Evolutionary conservation across 2,888 invertebrate species (phyloP).

Genomic region (Resseliella maxima): DNA sequence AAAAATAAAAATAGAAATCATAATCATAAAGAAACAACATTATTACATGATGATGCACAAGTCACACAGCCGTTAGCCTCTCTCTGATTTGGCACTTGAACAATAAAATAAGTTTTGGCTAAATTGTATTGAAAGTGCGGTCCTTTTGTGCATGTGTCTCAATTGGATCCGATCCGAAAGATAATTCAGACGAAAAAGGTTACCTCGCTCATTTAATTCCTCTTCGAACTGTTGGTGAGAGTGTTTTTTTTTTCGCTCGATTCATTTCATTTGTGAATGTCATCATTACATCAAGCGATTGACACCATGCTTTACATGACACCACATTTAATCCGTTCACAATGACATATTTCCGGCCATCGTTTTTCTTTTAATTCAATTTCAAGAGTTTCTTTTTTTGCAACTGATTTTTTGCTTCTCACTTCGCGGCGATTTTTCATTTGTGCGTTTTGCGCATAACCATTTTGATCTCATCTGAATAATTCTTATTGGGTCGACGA

Average conservation of each 20-base stretch:
- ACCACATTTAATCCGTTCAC: background rate
- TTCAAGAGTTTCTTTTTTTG: background rate
- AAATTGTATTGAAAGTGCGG: too few relatives aligned
- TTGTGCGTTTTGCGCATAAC: background rate
- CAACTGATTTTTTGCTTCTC: background rate
- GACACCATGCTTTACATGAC: constrained; percentile 4
- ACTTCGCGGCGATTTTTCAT: background rate
- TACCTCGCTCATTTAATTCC: background rate
- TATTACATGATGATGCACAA: constrained; percentile 14
- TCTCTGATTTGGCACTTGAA: too few relatives aligned
- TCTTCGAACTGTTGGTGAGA: too few relatives aligned
- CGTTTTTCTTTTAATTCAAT: too few relatives aligned
- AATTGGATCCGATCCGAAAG: background rate
- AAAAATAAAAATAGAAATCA: background rate
- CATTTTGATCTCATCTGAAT: background rate
- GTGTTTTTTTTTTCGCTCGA: background rate
- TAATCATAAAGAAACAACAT: background rate
- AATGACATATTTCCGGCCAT: background rate
- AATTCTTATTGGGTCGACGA: background rate
- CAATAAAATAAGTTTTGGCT: too few relatives aligned
- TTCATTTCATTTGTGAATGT: too few relatives aligned
- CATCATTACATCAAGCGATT: background rate
- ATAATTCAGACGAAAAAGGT: background rate
- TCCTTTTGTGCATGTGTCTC: too few relatives aligned
- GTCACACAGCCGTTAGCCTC: too few relatives aligned